These are phyloP conservation scores for Artibeus lituratus DNA, from an alignment of 2,797 vertebrate genomes.

Conservation along the genomic window DNA sequence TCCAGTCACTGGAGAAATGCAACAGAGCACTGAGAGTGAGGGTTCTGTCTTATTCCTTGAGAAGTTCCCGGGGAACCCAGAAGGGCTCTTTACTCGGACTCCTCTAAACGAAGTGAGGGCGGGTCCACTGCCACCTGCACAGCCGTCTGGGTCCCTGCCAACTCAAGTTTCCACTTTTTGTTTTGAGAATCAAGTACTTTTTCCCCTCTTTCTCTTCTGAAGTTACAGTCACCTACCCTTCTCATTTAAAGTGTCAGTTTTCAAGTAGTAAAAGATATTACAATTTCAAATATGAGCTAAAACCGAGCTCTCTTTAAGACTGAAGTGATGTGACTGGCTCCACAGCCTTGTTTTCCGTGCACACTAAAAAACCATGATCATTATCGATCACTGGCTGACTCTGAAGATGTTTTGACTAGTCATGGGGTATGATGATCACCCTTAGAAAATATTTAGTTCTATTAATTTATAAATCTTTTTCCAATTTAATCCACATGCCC, in stretches of 20 bases:
- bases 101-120: neutral
- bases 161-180: neutral
- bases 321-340: neutral
- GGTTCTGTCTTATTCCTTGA: neutral
- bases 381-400: neutral
- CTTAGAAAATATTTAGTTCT: conserved; percentile 35
- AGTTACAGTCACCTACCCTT: neutral
- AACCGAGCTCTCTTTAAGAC: conserved; percentile 20
- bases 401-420: neutral
- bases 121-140: neutral
- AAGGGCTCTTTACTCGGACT: neutral
- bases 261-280: conserved; percentile 44
- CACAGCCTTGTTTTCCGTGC: neutral
- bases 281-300: conserved; percentile 40
- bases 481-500: conserved; percentile 37
- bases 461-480: conserved; percentile 10
- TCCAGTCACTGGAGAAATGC: neutral
- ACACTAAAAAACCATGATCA: neutral
- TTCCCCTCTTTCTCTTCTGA: conserved; percentile 38
- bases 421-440: neutral
- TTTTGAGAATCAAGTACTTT: conserved; percentile 27
- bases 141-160: neutral
- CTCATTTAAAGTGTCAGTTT: conserved; percentile 30
- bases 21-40: neutral
- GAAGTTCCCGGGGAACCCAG: neutral